Percentiles rank a stretch among this genome's conserved stretches.
Conservation (phyloP, 2,888 invertebrate species). For the Folsomia candida region DNA sequence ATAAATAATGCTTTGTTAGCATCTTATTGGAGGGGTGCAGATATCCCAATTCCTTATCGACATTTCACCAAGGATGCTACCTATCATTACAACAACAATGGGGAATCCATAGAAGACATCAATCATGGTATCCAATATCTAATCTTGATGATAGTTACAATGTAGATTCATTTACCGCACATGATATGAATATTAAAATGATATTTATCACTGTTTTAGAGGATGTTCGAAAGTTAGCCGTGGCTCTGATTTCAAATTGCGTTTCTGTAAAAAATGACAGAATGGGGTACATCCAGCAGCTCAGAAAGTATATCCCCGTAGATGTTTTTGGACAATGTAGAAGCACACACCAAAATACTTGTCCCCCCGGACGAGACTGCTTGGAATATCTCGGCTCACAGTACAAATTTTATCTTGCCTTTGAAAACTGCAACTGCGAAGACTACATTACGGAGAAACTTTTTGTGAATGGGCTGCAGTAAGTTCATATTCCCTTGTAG, state of each 20-base stretch:
- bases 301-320: constrained; percentile 80
- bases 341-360: neutral
- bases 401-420: constrained; percentile 53
- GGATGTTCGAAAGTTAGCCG: constrained; percentile 19
- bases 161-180: too few species aligned
- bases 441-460: constrained; percentile 53
- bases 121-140: too few species aligned
- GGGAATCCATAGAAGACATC: too few species aligned
- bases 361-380: neutral
- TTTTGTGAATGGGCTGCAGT: constrained; percentile 49
- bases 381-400: constrained; percentile 21
- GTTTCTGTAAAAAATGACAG: constrained; percentile 55
- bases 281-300: constrained; percentile 78
- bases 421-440: constrained; percentile 52
- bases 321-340: constrained; percentile 92
- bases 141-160: too few species aligned
- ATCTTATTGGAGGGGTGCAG: neutral
- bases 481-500: neutral
- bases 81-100: too few species aligned
- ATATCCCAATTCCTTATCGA: constrained; percentile 7
- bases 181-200: too few species aligned
- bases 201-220: too few species aligned
- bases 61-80: too few species aligned
- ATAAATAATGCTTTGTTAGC: constrained; percentile 5
- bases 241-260: constrained; percentile 30